Percentiles rank a stretch among this genome's conserved stretches.
These are phyloP conservation scores for Rachycentron canadum DNA, from an alignment of 2,797 vertebrate genomes.

Conservation along the genomic window DNA sequence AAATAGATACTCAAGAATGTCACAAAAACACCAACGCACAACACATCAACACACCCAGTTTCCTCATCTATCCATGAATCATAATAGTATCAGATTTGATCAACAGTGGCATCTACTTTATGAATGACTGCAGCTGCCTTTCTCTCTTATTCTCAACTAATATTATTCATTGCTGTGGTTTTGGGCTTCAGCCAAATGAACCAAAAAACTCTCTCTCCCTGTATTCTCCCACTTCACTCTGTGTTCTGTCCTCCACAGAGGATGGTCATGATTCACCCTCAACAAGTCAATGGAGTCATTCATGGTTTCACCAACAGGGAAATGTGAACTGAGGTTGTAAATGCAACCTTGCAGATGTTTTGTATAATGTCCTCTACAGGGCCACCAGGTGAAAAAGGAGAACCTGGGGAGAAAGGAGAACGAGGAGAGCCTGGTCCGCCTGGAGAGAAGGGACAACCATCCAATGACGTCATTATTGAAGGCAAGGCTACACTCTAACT, in stretches of 20 bases:
- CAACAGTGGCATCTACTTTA: slow-evolving; percentile 19
- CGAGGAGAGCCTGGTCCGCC: slow-evolving; percentile 88
- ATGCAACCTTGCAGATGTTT: neutral
- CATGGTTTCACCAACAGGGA: slow-evolving; percentile 30
- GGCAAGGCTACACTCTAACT: slow-evolving; percentile 76
- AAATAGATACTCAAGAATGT: neutral
- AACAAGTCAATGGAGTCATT: slow-evolving; percentile 50
- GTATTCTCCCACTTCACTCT: slow-evolving; percentile 60
- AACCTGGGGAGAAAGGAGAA: slow-evolving; percentile 79
- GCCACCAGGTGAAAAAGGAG: slow-evolving; percentile 81
- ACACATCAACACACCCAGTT: neutral
- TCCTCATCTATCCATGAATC: slow-evolving; percentile 10
- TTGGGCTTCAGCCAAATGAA: slow-evolving; percentile 65
- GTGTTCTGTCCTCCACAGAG: slow-evolving; percentile 36
- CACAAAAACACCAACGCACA: neutral
- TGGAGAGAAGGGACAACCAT: slow-evolving; percentile 88
- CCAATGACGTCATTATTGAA: slow-evolving; percentile 88
- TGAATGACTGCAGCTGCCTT: slow-evolving; percentile 21
- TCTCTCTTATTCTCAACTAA: slow-evolving; percentile 50
- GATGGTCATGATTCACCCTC: slow-evolving; percentile 42
- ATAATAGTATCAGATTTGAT: slow-evolving; percentile 17
- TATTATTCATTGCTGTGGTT: slow-evolving; percentile 73
- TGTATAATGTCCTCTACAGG: slow-evolving; percentile 54
- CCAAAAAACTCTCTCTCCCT: slow-evolving; percentile 33
- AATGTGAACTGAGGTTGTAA: slow-evolving; percentile 6